phyloP scores from a whole-genome alignment of 2,888 invertebrate species.

The Parnassius glacialis region DNA sequence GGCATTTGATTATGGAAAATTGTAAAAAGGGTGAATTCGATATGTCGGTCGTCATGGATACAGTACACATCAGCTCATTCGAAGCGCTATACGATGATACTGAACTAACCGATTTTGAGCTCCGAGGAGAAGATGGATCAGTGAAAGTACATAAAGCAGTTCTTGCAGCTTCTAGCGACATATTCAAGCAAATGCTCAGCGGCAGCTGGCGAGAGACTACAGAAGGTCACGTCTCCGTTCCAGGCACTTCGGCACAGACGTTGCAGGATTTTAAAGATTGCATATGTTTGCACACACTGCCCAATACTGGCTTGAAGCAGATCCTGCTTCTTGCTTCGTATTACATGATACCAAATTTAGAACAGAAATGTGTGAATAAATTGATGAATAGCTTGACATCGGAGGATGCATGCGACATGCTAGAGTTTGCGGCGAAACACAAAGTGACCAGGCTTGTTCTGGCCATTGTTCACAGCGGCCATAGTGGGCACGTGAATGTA shows the following conservation, averaged over 20 bases:
- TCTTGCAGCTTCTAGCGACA: conserved; percentile 33
- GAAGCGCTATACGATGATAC: conserved; percentile 43
- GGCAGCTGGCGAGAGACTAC: conserved; percentile 50
- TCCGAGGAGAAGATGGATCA: conserved; percentile 50
- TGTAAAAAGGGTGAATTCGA: conserved; percentile 31
- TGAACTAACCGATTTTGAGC: conserved; percentile 52
- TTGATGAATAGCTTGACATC: conserved; percentile 38
- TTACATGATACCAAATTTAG: conserved; percentile 54
- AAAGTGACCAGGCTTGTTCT: conserved; percentile 43
- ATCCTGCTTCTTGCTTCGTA: conserved; percentile 46
- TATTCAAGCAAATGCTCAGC: conserved; percentile 42
- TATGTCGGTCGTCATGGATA: conserved; percentile 40
- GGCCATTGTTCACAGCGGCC: conserved; percentile 46
- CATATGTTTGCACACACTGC: conserved; percentile 47
- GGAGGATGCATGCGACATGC: conserved; percentile 38
- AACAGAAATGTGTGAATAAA: conserved; percentile 47
- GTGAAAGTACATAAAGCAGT: conserved; percentile 49
- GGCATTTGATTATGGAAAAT: conserved; percentile 47
- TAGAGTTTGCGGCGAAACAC: conserved; percentile 50
- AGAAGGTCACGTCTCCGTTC: conserved; percentile 46
- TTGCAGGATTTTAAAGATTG: conserved; percentile 50
- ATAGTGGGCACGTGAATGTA: conserved; percentile 38
- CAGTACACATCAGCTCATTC: conserved; percentile 34
- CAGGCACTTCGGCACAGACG: conserved; percentile 43
- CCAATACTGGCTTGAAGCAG: conserved; percentile 44